Percentiles rank a stretch among this genome's conserved stretches.
These are phyloP conservation scores for Lytechinus variegatus DNA, from an alignment of 35 echinoderm and acorn worm species.

Conservation along the genomic window DNA sequence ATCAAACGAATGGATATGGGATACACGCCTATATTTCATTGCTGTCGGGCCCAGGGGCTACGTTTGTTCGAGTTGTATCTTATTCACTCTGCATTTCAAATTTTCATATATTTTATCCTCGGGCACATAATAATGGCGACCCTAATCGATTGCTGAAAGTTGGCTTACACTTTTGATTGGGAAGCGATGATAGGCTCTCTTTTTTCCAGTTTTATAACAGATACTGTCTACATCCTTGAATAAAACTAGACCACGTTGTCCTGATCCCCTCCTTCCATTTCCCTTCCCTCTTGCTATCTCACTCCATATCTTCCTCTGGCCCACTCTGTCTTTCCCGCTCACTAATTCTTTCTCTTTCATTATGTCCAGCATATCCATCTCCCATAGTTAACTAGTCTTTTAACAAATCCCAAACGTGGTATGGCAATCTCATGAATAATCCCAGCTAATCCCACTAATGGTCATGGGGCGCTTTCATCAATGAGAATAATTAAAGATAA, in stretches of 20 bases:
- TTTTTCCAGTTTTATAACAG: too few relatives aligned
- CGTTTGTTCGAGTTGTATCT: constrained; percentile 15
- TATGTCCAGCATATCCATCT: not conserved
- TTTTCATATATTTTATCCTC: not conserved
- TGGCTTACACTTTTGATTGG: constrained; percentile 3
- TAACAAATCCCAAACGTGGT: too few relatives aligned
- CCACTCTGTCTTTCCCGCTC: not conserved
- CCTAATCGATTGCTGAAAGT: constrained; percentile 3
- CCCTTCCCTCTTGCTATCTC: not conserved
- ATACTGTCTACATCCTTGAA: too few relatives aligned
- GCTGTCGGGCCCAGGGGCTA: not conserved
- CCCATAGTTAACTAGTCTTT: too few relatives aligned
- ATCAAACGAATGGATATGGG: not conserved
- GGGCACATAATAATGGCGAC: constrained; percentile 8
- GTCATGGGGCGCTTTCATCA: not conserved
- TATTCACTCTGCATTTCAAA: not conserved
- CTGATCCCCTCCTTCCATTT: not conserved
- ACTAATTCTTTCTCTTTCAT: not conserved
- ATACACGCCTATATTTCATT: constrained; percentile 21
- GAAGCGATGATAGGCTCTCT: not conserved
- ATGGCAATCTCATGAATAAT: too few relatives aligned
- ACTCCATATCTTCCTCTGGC: not conserved
- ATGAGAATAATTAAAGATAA: not conserved
- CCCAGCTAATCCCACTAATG: not conserved
- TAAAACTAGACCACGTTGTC: not conserved